phyloP scores from a whole-genome alignment of 1,140 invertebrate species.

The Zaprionus lachaisei region DNA sequence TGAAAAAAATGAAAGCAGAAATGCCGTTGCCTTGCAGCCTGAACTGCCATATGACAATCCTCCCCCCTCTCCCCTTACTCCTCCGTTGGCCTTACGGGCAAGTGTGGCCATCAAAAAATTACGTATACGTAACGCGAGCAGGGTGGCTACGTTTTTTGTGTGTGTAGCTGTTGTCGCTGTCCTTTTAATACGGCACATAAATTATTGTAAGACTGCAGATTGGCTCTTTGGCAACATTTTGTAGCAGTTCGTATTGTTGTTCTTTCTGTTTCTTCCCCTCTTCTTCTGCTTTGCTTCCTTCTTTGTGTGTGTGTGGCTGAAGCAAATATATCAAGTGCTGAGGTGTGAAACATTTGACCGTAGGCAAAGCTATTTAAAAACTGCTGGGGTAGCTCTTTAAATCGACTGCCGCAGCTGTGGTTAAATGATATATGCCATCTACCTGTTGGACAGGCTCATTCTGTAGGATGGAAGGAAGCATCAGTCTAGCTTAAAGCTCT shows the following conservation, averaged over 20 bases:
- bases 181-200: slow-evolving; percentile 82
- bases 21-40: slow-evolving; percentile 48
- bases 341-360: slow-evolving; percentile 68
- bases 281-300: background rate
- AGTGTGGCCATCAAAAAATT: slow-evolving; percentile 78
- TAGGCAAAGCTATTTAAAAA: slow-evolving; percentile 25
- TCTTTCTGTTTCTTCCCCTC: background rate
- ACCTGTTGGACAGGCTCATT: slow-evolving; percentile 24
- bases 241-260: slow-evolving; percentile 31
- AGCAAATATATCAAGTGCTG: slow-evolving; percentile 65
- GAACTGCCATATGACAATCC: background rate
- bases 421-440: slow-evolving; percentile 34
- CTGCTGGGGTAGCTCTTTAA: slow-evolving; percentile 30
- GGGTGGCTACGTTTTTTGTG: slow-evolving; percentile 26
- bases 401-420: slow-evolving; percentile 16
- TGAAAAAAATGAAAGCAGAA: slow-evolving; percentile 29
- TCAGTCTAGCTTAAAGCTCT: slow-evolving; percentile 22
- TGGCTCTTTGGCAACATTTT: slow-evolving; percentile 77
- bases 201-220: slow-evolving; percentile 81
- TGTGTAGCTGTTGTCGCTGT: slow-evolving; percentile 69
- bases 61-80: background rate
- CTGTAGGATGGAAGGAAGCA: background rate
- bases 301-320: slow-evolving; percentile 15
- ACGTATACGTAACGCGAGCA: slow-evolving; percentile 72
- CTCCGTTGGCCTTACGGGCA: slow-evolving; percentile 20